phyloP scores from a whole-genome alignment of 2,113 vertebrate genomes.

The Pollachius pollachius region DNA sequence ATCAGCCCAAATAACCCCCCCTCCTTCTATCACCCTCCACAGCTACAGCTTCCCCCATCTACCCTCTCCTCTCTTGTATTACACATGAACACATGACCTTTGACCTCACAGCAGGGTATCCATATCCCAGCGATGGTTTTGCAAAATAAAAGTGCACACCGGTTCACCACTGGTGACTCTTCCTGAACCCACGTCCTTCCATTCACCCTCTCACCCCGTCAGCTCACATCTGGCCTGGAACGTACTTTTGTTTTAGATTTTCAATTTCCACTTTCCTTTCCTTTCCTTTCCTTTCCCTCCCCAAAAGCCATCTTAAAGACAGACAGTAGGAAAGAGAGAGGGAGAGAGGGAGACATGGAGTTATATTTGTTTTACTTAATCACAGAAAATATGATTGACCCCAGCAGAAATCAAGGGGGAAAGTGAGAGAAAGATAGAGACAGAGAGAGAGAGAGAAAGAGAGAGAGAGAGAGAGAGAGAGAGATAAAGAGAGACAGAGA shows the following conservation, averaged over 20 bases:
- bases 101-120: too few species aligned
- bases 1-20: too few species aligned
- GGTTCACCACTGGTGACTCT: slow-evolving; percentile 23
- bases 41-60: too few species aligned
- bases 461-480: too few species aligned
- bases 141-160: background rate
- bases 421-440: too few species aligned
- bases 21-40: too few species aligned
- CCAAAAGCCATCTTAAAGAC: slow-evolving; percentile 20
- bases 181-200: slow-evolving; percentile 18
- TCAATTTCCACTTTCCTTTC: slow-evolving; percentile 59
- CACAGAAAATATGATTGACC: too few species aligned
- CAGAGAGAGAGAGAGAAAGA: too few species aligned
- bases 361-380: background rate
- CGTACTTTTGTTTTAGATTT: slow-evolving; percentile 40
- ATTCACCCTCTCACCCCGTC: slow-evolving; percentile 25
- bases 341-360: slow-evolving; percentile 7
- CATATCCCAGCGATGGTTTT: background rate
- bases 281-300: slow-evolving; percentile 28
- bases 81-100: too few species aligned
- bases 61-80: too few species aligned
- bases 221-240: slow-evolving; percentile 57
- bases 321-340: slow-evolving; percentile 20
- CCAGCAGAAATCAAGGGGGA: too few species aligned
- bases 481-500: too few species aligned